A percentile compares a stretch with the other conserved stretches of the same genome.
Evolutionary conservation across 2,113 vertebrate species (phyloP).

Genomic region (Mixornis gularis): DNA sequence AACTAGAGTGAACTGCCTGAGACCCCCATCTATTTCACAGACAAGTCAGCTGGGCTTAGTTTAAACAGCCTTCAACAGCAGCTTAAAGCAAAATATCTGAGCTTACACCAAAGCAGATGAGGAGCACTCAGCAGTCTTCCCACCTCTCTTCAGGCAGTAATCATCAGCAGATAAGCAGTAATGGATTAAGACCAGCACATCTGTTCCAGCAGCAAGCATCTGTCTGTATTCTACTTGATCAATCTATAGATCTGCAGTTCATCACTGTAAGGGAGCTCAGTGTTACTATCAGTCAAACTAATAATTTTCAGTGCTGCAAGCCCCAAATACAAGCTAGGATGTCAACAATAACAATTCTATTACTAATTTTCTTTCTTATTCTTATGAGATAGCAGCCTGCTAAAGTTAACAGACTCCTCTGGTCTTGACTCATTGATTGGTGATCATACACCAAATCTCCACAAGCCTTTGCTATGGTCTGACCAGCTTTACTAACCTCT

Average conservation of each 20-base stretch:
- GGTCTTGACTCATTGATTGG: not conserved
- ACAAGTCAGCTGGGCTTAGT: not conserved
- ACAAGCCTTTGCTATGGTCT: not conserved
- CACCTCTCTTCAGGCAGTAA: not conserved
- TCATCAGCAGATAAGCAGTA: not conserved
- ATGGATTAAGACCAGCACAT: not conserved
- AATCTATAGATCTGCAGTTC: not conserved
- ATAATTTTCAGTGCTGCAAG: not conserved
- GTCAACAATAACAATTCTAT: not conserved
- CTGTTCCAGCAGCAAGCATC: not conserved
- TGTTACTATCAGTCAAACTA: not conserved
- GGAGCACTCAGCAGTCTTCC: not conserved
- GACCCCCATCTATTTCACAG: not conserved
- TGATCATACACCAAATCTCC: not conserved
- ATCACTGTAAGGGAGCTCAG: not conserved
- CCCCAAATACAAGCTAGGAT: not conserved
- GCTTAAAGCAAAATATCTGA: not conserved
- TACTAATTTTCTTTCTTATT: not conserved
- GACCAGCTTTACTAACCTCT: not conserved
- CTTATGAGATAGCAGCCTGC: not conserved
- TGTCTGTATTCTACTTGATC: not conserved
- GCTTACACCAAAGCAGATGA: not conserved
- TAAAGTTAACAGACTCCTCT: not conserved
- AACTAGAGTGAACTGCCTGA: not conserved
- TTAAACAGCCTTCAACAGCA: conserved; percentile 4